These are phyloP conservation scores for Vollenhovia emeryi DNA, from an alignment of 1,140 invertebrate genomes.

Conservation along the genomic window DNA sequence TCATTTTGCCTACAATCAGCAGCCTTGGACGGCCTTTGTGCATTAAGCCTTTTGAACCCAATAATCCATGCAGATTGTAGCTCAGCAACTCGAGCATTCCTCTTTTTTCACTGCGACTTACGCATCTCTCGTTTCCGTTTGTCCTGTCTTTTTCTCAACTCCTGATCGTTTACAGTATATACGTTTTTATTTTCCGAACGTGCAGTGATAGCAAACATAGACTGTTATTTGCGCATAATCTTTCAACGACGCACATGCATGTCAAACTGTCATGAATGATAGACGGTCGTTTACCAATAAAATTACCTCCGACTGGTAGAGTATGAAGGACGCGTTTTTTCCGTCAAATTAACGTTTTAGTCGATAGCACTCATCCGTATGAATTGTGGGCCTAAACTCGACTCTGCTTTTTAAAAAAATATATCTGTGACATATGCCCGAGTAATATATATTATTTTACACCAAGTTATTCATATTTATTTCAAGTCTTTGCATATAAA, in stretches of 20 bases:
- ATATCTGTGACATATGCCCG: background rate
- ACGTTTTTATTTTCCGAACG: background rate
- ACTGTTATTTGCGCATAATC: background rate
- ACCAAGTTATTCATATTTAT: no score
- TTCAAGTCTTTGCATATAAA: background rate
- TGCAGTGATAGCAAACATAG: background rate
- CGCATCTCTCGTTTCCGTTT: background rate
- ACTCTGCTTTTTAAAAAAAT: background rate
- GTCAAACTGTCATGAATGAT: slow-evolving; percentile 28
- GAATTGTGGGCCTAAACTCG: background rate
- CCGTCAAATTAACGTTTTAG: slow-evolving; percentile 15
- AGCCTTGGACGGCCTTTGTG: slow-evolving; percentile 56
- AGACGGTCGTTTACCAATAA: slow-evolving; percentile 50
- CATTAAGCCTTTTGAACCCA: slow-evolving; percentile 64
- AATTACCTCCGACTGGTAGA: slow-evolving; percentile 18
- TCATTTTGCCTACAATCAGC: slow-evolving; percentile 33
- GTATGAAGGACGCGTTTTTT: slow-evolving; percentile 15
- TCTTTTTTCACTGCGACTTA: slow-evolving; percentile 13
- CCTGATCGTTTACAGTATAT: background rate
- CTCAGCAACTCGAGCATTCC: slow-evolving; percentile 42
- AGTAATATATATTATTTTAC: no score
- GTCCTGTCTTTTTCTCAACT: background rate
- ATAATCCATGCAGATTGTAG: slow-evolving; percentile 68
- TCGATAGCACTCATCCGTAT: background rate
- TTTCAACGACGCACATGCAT: background rate